Evolutionary conservation across 2,113 vertebrate genomes (phyloP).

Genomic region (Gymnarchus niloticus): DNA sequence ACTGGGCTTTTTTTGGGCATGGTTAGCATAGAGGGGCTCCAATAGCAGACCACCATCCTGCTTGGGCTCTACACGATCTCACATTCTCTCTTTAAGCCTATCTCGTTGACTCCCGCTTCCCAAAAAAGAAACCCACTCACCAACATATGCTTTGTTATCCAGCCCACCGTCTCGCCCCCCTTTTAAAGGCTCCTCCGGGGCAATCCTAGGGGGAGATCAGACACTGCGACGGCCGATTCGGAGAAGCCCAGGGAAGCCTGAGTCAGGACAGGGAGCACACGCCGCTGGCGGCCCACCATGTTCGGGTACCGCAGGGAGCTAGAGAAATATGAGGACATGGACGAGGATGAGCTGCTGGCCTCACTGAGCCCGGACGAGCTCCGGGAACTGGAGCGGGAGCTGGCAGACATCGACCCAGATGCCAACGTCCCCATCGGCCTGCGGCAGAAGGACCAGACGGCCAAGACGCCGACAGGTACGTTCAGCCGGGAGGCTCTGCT

Average conservation of each 20-base stretch:
- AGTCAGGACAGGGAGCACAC: not conserved
- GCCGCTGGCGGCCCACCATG: slow-evolving; percentile 34
- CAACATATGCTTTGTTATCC: slow-evolving; percentile 69
- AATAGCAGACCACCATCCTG: slow-evolving; percentile 64
- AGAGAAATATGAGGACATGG: slow-evolving; percentile 94
- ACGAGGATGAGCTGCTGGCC: slow-evolving; percentile 93
- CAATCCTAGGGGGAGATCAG: slow-evolving; percentile 66
- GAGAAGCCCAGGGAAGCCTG: not conserved
- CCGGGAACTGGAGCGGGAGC: slow-evolving; percentile 86
- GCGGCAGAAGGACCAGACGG: slow-evolving; percentile 87
- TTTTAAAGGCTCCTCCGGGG: slow-evolving; percentile 75
- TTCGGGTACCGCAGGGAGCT: slow-evolving; percentile 93
- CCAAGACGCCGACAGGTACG: slow-evolving; percentile 87
- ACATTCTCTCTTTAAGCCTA: slow-evolving; percentile 86
- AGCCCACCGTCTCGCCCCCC: slow-evolving; percentile 47
- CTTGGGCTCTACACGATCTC: slow-evolving; percentile 62
- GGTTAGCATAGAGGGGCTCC: slow-evolving; percentile 63
- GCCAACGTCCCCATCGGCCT: slow-evolving; percentile 82
- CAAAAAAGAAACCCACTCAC: slow-evolving; percentile 90
- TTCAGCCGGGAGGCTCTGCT: slow-evolving; percentile 89
- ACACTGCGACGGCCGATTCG: slow-evolving; percentile 9
- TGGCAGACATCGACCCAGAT: slow-evolving; percentile 87
- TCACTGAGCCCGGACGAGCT: slow-evolving; percentile 88
- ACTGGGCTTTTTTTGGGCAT: slow-evolving; percentile 76
- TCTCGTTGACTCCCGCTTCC: slow-evolving; percentile 79